Base-by-base conservation (phyloP, 1,140 invertebrate genomes). In the Caligus rogercresseyi region DNA sequence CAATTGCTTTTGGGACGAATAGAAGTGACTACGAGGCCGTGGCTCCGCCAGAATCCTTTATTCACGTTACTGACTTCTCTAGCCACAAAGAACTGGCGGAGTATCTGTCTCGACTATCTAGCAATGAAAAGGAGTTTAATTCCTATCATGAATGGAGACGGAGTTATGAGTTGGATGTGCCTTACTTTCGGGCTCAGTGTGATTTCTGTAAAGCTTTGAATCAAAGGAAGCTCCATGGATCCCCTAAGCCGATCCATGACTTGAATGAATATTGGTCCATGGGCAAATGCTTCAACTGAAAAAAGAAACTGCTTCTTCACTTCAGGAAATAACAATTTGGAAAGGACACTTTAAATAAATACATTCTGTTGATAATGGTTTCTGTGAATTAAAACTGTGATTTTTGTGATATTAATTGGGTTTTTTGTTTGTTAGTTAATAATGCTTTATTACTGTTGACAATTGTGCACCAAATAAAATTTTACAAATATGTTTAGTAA, bases 1-100 rank as follows among this genome's bases (percentile, higher is more conserved):
- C 85, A 0, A 74, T 87, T 25, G 79, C 86, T 16, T 78, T 83
- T 74, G 84, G 85, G 0, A 72, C 78, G 0, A 94, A 93, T 71
- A 43, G 7, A 43, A 67, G 67, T 3, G 76, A 77, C 69, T 82
- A 77, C 71, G 70, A 71, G 20, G 72, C 66, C 66, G 65, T 78
- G 13, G 75, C 85, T n/a, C 85, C 85, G 0, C 76, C 78, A 0
- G 68, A 74, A 63, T 85, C 83, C 0, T 86, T 78, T 67, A 79
- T 84, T 53, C 31, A 43, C n/a, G 31, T 43, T 11, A n/a, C 7
- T n/a, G 73, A 78, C 56, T 81, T 78, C 63, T 66, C 73, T 3
- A 60, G 25, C 21, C 73, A 76, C 0, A 67, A 72, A 63, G 67
- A 76, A 1, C 68, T 84, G 59, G 81, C 77, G 0, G 21, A 71